Evolutionary conservation across 2,113 vertebrate species (phyloP).

Genomic region (Rhinichthys klamathensis): DNA sequence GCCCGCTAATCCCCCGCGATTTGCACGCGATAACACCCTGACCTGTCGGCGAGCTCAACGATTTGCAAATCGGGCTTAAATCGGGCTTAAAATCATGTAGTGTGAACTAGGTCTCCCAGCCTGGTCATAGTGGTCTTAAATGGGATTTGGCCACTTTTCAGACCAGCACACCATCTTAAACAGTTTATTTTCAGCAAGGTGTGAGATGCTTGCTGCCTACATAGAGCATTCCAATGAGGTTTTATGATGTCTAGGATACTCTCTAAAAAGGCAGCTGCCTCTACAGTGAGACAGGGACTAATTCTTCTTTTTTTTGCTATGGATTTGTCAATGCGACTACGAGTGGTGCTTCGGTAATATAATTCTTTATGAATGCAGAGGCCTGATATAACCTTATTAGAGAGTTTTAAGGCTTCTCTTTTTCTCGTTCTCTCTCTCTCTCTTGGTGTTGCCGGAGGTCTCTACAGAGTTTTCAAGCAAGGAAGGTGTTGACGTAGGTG

Average conservation of each 20-base stretch:
- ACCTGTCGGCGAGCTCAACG: too few species aligned
- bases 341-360: not conserved
- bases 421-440: too few species aligned
- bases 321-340: not conserved
- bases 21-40: too few species aligned
- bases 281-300: not conserved
- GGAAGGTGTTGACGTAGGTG: constrained; percentile 17
- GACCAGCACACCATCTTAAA: not conserved
- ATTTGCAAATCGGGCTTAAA: too few species aligned
- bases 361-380: not conserved
- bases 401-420: not conserved
- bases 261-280: not conserved
- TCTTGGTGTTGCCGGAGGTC: not conserved
- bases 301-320: not conserved
- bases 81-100: too few species aligned
- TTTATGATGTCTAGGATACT: not conserved
- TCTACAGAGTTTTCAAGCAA: not conserved
- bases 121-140: not conserved
- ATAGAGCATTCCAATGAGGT: not conserved
- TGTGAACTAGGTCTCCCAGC: not conserved
- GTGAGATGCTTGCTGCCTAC: not conserved
- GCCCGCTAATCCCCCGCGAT: too few species aligned
- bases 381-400: not conserved
- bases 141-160: not conserved
- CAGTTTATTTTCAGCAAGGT: too few species aligned